Conservation (phyloP, 2,888 invertebrate genomes). For the Orchestes rusci region DNA sequence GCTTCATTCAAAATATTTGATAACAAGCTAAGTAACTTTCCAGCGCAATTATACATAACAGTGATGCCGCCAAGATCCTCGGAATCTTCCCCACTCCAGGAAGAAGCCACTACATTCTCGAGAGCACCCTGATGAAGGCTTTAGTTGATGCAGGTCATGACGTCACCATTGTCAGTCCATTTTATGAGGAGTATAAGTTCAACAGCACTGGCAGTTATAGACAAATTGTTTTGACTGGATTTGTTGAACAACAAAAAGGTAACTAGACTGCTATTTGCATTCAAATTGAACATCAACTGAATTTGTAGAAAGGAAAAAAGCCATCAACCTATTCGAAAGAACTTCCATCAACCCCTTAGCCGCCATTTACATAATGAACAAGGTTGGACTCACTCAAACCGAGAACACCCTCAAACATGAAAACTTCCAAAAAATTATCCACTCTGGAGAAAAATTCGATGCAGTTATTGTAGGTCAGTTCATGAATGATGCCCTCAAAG, state of each 20-base stretch:
- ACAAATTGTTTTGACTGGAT: slow-evolving; percentile 35
- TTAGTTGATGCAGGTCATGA: slow-evolving; percentile 41
- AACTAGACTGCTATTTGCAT: neutral
- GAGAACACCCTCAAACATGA: slow-evolving; percentile 20
- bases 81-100: slow-evolving; percentile 31
- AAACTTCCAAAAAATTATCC: slow-evolving; percentile 19
- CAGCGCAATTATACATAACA: too few species aligned
- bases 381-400: slow-evolving; percentile 19
- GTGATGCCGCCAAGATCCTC: slow-evolving; percentile 29
- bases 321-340: slow-evolving; percentile 17
- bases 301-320: slow-evolving; percentile 17
- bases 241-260: slow-evolving; percentile 23
- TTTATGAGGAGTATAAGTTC: slow-evolving; percentile 36
- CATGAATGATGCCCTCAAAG: slow-evolving; percentile 44
- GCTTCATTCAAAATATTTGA: too few species aligned
- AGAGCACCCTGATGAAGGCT: slow-evolving; percentile 29
- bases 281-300: neutral
- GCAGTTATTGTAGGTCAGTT: slow-evolving; percentile 39
- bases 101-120: slow-evolving; percentile 31
- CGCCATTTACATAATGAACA: slow-evolving; percentile 22
- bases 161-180: slow-evolving; percentile 36
- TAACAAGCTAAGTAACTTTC: too few species aligned
- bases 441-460: slow-evolving; percentile 22
- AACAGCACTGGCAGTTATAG: slow-evolving; percentile 39
- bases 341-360: slow-evolving; percentile 11